These are phyloP conservation scores for Callyntrura sp. DNA, from an alignment of 2,888 invertebrate species.

Conservation along the genomic window DNA sequence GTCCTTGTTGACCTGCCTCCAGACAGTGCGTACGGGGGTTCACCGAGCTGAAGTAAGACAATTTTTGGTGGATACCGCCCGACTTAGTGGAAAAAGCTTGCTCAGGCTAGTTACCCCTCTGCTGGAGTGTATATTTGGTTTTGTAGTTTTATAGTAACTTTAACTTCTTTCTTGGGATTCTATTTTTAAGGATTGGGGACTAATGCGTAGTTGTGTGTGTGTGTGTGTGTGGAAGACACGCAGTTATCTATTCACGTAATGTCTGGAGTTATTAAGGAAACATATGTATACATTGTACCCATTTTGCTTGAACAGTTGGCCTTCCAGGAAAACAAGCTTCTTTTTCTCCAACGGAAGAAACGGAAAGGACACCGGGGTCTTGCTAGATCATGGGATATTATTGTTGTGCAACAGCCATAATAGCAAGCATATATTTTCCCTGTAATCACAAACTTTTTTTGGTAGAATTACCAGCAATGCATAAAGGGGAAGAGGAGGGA, in stretches of 20 bases:
- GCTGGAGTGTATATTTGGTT: too few species aligned
- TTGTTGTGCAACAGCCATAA: background rate
- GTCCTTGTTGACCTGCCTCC: too few species aligned
- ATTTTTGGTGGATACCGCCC: background rate
- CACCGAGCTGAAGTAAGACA: conserved; percentile 58
- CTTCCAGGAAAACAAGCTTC: background rate
- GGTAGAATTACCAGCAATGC: too few species aligned
- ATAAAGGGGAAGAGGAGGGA: background rate
- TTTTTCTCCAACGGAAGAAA: background rate
- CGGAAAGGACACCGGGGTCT: background rate
- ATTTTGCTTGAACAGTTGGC: background rate
- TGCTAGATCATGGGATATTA: background rate
- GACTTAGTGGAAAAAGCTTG: background rate
- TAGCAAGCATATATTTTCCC: background rate
- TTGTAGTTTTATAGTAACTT: too few species aligned
- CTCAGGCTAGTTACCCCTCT: conserved; percentile 23
- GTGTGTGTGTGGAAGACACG: background rate
- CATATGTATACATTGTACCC: background rate
- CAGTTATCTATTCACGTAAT: conserved; percentile 48
- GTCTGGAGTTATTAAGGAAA: conserved; percentile 48
- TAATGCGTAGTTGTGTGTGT: too few species aligned
- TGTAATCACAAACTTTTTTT: background rate
- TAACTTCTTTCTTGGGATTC: background rate
- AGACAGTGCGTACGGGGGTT: conserved; percentile 15
- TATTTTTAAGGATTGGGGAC: too few species aligned